Percentiles rank a stretch among this genome's conserved stretches.
phyloP scores from a whole-genome alignment of 2,888 invertebrate genomes.

The Tetragonula carbonaria region DNA sequence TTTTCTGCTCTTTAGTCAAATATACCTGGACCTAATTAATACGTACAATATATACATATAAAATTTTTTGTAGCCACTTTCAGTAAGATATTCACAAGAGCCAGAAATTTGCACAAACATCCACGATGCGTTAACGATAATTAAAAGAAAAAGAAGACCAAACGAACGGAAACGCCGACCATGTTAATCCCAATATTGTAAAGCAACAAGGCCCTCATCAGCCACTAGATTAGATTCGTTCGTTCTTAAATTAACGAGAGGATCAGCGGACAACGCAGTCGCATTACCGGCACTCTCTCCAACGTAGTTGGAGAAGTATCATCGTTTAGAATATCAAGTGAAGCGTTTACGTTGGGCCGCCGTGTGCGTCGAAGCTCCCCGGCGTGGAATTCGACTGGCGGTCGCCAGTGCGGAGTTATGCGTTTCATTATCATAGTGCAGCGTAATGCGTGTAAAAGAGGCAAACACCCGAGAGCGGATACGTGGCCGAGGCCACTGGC shows the following conservation, averaged over 20 bases:
- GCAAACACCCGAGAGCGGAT: slow-evolving; percentile 27
- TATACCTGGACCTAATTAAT: slow-evolving; percentile 18
- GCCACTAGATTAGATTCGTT: background rate
- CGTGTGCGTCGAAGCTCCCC: background rate
- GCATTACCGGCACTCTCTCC: background rate
- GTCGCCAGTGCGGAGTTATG: slow-evolving; percentile 21
- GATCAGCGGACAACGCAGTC: background rate
- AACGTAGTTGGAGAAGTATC: background rate
- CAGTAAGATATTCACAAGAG: too few species aligned
- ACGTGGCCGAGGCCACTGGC: slow-evolving; percentile 29
- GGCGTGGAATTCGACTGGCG: slow-evolving; percentile 21
- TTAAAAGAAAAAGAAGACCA: too few species aligned
- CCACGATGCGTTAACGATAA: too few species aligned
- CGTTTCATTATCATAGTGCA: slow-evolving; percentile 43
- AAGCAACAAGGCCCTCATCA: background rate
- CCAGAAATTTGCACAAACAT: too few species aligned
- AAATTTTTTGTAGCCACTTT: too few species aligned
- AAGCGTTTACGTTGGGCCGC: background rate
- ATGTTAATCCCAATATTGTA: too few species aligned
- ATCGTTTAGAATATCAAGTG: slow-evolving; percentile 26
- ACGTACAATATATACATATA: too few species aligned
- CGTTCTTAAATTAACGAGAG: background rate
- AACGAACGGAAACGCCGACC: too few species aligned
- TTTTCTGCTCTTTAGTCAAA: background rate
- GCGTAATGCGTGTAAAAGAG: slow-evolving; percentile 23